phyloP scores from a whole-genome alignment of 2,888 invertebrate species.

The Trissolcus japonicus region DNA sequence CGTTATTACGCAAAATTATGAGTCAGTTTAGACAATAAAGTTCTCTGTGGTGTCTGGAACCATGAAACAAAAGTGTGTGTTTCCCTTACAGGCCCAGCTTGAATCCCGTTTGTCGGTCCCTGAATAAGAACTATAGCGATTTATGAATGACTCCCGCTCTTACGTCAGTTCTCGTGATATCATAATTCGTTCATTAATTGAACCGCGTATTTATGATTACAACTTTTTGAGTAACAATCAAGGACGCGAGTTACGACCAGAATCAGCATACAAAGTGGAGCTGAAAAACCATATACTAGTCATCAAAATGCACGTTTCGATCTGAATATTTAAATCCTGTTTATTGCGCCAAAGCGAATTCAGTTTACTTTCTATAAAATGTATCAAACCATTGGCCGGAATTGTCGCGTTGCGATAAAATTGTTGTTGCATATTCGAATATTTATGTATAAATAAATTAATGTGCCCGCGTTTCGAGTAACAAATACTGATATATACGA shows the following conservation, averaged over 20 bases:
- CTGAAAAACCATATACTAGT: slow-evolving; percentile 10
- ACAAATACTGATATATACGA: slow-evolving; percentile 10
- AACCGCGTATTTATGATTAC: slow-evolving; percentile 28
- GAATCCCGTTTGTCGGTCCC: slow-evolving; percentile 30
- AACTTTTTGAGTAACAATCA: slow-evolving; percentile 10
- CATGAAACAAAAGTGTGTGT: slow-evolving; percentile 50
- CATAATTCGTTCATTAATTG: slow-evolving; percentile 23
- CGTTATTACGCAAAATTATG: slow-evolving; percentile 66
- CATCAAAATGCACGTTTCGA: slow-evolving; percentile 15
- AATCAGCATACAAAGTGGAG: slow-evolving; percentile 1
- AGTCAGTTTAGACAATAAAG: slow-evolving; percentile 61
- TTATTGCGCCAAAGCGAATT: slow-evolving; percentile 25
- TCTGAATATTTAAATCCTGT: slow-evolving; percentile 35
- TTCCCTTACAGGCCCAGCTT: slow-evolving; percentile 41
- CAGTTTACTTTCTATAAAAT: slow-evolving; percentile 27
- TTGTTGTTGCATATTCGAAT: slow-evolving; percentile 23
- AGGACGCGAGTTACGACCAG: not conserved
- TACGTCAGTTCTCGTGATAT: slow-evolving; percentile 4
- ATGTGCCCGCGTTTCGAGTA: slow-evolving; percentile 23
- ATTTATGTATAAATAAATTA: slow-evolving; percentile 25
- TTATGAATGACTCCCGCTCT: slow-evolving; percentile 40
- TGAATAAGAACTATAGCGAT: slow-evolving; percentile 17
- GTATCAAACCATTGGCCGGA: slow-evolving; percentile 37
- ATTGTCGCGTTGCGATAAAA: slow-evolving; percentile 24
- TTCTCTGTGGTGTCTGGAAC: slow-evolving; percentile 43